Conservation (phyloP, 2,888 invertebrate genomes). For the Smittia sp. region DNA sequence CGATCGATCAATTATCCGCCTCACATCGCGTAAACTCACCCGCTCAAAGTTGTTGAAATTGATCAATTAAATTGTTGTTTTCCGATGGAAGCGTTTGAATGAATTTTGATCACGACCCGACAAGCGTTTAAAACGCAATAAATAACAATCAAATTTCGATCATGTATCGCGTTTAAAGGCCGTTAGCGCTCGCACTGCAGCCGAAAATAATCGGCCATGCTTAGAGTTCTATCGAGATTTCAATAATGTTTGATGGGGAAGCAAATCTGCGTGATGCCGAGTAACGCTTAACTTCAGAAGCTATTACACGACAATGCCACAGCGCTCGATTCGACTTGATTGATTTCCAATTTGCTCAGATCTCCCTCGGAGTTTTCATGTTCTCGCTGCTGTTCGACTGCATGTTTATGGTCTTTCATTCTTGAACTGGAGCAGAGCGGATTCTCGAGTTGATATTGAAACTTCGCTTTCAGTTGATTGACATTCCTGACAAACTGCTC, state of each 20-base stretch:
- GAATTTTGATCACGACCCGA: slow-evolving; percentile 1
- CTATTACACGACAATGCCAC: neutral
- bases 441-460: neutral
- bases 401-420: neutral
- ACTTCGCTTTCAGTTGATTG: neutral
- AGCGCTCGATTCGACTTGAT: neutral
- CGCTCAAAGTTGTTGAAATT: neutral
- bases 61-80: neutral
- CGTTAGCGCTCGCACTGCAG: neutral
- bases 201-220: neutral
- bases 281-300: no score
- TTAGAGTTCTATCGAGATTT: no score
- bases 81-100: neutral
- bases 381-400: neutral
- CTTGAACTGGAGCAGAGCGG: neutral
- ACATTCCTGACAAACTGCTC: neutral
- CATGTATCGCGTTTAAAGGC: neutral
- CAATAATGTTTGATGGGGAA: no score
- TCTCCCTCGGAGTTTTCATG: neutral
- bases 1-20: slow-evolving; percentile 1
- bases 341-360: neutral
- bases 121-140: neutral
- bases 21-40: neutral
- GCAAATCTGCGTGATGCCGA: no score
- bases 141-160: slow-evolving; percentile 28